Conservation (phyloP, 2,113 vertebrate species). For the Sula dactylatra region DNA sequence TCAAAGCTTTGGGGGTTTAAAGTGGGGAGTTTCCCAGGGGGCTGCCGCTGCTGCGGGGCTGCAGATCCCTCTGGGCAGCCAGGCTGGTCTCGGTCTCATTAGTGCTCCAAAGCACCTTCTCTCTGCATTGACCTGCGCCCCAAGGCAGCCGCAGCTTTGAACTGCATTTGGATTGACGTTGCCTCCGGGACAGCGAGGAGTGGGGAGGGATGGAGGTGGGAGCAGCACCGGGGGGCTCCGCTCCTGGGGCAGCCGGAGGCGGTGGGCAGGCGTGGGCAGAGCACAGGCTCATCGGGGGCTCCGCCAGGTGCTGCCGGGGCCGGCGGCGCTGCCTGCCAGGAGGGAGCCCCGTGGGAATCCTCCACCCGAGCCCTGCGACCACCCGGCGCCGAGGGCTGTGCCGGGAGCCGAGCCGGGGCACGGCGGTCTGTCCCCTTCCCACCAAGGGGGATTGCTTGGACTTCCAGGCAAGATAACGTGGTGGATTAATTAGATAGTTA, state of each 20-base stretch:
- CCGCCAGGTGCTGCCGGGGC: background rate
- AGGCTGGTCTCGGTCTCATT: background rate
- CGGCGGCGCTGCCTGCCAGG: background rate
- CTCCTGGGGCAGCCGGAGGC: background rate
- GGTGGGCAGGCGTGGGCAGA: background rate
- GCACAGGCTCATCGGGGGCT: background rate
- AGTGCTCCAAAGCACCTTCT: background rate
- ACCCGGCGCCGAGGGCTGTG: fast-evolving
- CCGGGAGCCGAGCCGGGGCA: fast-evolving
- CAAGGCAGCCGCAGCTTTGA: background rate
- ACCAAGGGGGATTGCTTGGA: background rate
- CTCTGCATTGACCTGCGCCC: background rate
- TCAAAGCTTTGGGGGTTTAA: background rate
- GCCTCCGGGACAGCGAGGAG: background rate
- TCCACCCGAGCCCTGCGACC: fast-evolving
- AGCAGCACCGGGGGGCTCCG: background rate
- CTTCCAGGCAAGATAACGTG: background rate
- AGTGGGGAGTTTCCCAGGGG: background rate
- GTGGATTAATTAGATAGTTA: conserved; percentile 35
- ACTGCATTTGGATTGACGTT: no score
- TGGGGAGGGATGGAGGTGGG: background rate
- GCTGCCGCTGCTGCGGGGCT: background rate
- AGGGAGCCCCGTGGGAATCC: background rate
- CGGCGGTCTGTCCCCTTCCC: background rate
- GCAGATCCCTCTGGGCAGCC: background rate